phyloP scores from a whole-genome alignment of 2,888 invertebrate species.

The Trissolcus japonicus region DNA sequence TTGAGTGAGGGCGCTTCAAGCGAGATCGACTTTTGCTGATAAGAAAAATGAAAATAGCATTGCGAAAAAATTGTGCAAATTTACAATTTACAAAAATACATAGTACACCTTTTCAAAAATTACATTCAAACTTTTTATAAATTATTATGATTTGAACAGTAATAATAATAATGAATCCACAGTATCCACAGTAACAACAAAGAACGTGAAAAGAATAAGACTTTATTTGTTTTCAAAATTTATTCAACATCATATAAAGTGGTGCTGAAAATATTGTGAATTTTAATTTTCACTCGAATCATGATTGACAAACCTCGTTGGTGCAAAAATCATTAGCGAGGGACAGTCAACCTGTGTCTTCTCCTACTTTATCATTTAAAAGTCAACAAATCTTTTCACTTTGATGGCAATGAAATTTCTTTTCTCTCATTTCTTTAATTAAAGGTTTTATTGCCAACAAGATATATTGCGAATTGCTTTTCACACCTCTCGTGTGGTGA shows the following conservation, averaged over 20 bases:
- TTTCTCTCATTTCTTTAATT: slow-evolving; percentile 26
- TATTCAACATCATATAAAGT: too few relatives aligned
- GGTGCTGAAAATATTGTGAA: too few relatives aligned
- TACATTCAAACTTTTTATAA: too few relatives aligned
- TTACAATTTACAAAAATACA: too few relatives aligned
- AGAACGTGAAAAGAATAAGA: too few relatives aligned
- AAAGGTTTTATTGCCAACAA: slow-evolving; percentile 35
- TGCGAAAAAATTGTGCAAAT: too few relatives aligned
- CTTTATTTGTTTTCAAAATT: too few relatives aligned
- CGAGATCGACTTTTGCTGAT: slow-evolving; percentile 3
- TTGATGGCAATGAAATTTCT: slow-evolving; percentile 25
- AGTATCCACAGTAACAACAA: too few relatives aligned
- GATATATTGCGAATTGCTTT: slow-evolving; percentile 53
- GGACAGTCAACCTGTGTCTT: slow-evolving; percentile 1
- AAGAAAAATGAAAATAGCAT: not conserved
- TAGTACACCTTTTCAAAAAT: too few relatives aligned
- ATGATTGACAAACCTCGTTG: slow-evolving; percentile 4
- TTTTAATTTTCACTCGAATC: slow-evolving; percentile 2
- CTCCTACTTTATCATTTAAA: slow-evolving; percentile 14
- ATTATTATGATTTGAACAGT: too few relatives aligned
- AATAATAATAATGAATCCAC: too few relatives aligned
- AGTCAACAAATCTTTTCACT: slow-evolving; percentile 41
- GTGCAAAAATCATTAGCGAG: slow-evolving; percentile 17
- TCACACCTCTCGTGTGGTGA: slow-evolving; percentile 38
- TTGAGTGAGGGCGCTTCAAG: not conserved